A percentile compares a stretch with the other conserved stretches of the same genome.
These are phyloP conservation scores for Gymnothorax reevesii DNA, from an alignment of 2,797 vertebrate species.

Conservation along the genomic window DNA sequence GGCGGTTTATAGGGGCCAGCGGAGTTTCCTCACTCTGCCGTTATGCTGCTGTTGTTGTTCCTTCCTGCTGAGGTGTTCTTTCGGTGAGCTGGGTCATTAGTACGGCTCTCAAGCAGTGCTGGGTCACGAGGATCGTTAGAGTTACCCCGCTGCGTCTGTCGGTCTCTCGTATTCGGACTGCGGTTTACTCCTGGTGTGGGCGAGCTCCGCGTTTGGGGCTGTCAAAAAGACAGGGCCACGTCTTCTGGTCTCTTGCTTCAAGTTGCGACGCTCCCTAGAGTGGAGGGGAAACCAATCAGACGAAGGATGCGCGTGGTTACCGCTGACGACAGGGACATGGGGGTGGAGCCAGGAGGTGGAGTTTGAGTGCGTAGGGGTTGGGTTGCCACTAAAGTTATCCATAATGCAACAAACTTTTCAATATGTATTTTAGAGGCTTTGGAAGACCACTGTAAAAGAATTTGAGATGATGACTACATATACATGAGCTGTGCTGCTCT, in stretches of 20 bases:
- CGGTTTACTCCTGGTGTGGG: not conserved
- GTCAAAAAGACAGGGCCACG: not conserved
- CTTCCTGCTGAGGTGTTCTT: not conserved
- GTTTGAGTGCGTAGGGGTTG: conserved; percentile 9
- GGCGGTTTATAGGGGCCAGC: no score
- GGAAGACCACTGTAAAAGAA: not conserved
- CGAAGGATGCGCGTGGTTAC: not conserved
- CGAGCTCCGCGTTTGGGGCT: not conserved
- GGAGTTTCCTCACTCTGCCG: not conserved
- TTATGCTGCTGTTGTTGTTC: not conserved
- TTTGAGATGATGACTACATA: not conserved
- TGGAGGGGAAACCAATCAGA: not conserved
- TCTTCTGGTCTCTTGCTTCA: not conserved
- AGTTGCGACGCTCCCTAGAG: not conserved
- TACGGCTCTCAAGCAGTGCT: not conserved
- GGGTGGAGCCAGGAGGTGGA: not conserved
- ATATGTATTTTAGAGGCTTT: not conserved
- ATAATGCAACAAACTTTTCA: not conserved
- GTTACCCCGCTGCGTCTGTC: not conserved
- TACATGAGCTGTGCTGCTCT: not conserved
- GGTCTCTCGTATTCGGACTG: not conserved
- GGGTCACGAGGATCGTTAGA: not conserved
- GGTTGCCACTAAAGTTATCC: not conserved
- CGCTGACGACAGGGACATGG: not conserved
- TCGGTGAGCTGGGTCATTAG: not conserved